Evolutionary conservation across 2,113 vertebrate genomes (phyloP), one percentile per base, ranked within the genome.

Genomic region (Stercorarius parasiticus): DNA sequence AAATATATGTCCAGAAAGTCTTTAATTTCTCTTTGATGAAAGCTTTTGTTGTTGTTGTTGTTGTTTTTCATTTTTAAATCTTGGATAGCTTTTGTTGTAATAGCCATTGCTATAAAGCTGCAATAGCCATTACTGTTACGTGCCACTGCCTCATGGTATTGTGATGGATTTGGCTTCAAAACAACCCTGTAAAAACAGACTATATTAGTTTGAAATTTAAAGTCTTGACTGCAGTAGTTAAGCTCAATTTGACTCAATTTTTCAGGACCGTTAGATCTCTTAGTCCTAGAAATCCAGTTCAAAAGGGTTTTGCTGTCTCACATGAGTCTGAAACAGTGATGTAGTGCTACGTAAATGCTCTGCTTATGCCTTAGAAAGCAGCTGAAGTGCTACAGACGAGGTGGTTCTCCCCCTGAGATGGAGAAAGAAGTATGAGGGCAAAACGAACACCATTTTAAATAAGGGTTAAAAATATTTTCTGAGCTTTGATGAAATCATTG

Each of bases 381-480:
- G 42, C 49, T 77, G 15, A 76, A 88, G 43, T 36, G 27, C 23
- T 74, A 11, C 25, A 79, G 76, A 81, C 17, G 20, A 67, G 32
- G 14, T 94, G 56, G 6, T 32, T 82, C 43, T 89, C 34, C 70
- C 40, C 15, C 25, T 34, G 49, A 79, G 42, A 45, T 52, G 23
- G 20, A 40, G 23, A 16, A 80, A 76, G 32, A 74, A 67, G 11
- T 76, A 77, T 7, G 11, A 82, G 47, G 34, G 27, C 38, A 83
- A 86, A 87, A 61, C 34, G 21, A 82, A 71, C 45, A 29, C 81
- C 1, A 9, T 61, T 84, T 93, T 26, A 74, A 84, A 15, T 30
- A 84, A 36, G 50, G 30, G 82, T 96, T 97, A 95, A 96, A 92
- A 88, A 58, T 90, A 67, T 53, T 79, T 91, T 30, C 80, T 71